Evolutionary conservation across 2,888 invertebrate genomes (phyloP), one percentile per base, ranked within the genome.

Genomic region (Troglohyphantes excavatus): DNA sequence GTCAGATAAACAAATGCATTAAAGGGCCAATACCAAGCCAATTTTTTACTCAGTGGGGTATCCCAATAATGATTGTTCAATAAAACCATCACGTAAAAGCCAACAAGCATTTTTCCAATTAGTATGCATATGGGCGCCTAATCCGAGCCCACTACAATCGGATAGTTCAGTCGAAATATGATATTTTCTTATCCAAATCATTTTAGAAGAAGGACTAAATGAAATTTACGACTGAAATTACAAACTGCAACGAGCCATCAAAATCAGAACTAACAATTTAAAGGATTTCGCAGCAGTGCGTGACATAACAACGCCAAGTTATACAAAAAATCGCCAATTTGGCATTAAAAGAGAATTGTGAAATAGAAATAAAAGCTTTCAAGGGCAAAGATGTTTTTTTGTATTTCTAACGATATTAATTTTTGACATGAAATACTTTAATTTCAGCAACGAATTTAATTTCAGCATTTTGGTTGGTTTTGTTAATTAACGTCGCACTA

Each of bases 161-260:
- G 53, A 53, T 53, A 53, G 17, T 53, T 53, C 53, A 53, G 13
- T 53, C 53, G 17, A 53, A 53, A 11, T n/a, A 53, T 53, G 5
- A n/a, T 53, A 53, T n/a, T 53, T 53, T 72, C 26, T 17, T 27
- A 46, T 72, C 72, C n/a, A 72, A 72, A 72, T n/a, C 72, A 46
- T 72, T 72, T 43, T 72, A 46, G 23, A n/a, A 53, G 53, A 53
- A 46, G 46, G 23, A 26, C 63, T 78, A 78, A 78, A 78, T 63
- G 63, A 78, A 78, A 78, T 78, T 63, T 63, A 78, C 78, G 75
- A 61, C 61, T 75, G 21, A 29, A 75, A 75, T 75, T 75, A 75
- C 75, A 75, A 26, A 26, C 27, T 21, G 63, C 78, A 78, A 78
- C 78, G 78, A 39, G 63, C 63, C 63, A 43, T 63, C 75, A 21